Base-by-base conservation (phyloP, 2,888 invertebrate species). In the Corythucha ciliata region DNA sequence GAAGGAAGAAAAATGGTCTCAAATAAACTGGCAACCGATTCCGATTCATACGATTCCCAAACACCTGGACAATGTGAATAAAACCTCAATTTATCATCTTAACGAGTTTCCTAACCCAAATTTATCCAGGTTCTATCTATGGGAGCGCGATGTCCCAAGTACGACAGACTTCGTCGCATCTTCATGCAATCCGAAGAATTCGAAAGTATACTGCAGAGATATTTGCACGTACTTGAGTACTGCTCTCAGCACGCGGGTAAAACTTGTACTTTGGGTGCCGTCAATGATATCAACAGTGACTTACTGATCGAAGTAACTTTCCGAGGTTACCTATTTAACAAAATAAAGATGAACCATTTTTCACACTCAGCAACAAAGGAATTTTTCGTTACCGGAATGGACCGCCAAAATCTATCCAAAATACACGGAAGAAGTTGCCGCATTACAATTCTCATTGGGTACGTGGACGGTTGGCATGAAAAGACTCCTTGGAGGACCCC, bases 1-100 rank as follows among this genome's bases (percentile, higher is more conserved):
- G 45, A 65, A 68, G 7, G 67, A 67, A 51, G 69, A 72, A 57
- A 69, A 71, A 59, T 77, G 80, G 79, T 59, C 68, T 40, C 67
- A 71, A 49, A 63, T 83, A 47, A 68, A 74, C 57, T 88, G 87
- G 87, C 82, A 83, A 63, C 88, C 87, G 3, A 78, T 86, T 51
- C 83, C 84, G 6, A 74, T 86, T 1, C 77, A 79, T 63, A 79
- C 80, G 2, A 74, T 79, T 63, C 77, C 79, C 1, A 67, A 78
- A 12, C 67, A 73, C 16, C 68, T 77, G 59, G 85, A 86, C 64
- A 75, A 69, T 62, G 79, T 79, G 68, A 40, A n/a, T 29, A n/a
- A n/a, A n/a, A n/a, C n/a, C n/a, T n/a, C n/a, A n/a, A n/a, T n/a
- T n/a, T n/a, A n/a, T n/a, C n/a, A n/a, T n/a, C n/a, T n/a, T n/a